A percentile compares a stretch with the other conserved stretches of the same genome.
Conservation (phyloP, 2,888 invertebrate genomes). For the Cactoblastis cactorum region DNA sequence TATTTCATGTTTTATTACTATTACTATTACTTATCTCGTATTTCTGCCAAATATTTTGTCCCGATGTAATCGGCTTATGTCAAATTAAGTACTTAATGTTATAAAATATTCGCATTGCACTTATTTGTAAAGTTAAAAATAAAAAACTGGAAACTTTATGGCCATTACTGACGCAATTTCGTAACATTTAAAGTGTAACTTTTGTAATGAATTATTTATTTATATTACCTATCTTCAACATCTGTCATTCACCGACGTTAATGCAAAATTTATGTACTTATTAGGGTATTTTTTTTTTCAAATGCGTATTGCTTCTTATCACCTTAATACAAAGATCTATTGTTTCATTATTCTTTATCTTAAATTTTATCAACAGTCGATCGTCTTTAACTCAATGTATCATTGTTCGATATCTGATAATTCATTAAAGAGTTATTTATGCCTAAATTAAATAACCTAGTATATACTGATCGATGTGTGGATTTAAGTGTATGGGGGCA, state of each 20-base stretch:
- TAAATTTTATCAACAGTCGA: background rate
- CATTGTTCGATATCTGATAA: too few species aligned
- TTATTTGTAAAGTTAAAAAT: too few species aligned
- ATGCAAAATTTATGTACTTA: background rate
- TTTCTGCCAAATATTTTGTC: too few species aligned
- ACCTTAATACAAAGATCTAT: background rate
- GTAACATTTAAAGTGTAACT: background rate
- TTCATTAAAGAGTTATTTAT: too few species aligned
- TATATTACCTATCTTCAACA: background rate
- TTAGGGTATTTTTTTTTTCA: background rate
- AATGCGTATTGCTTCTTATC: constrained; percentile 21
- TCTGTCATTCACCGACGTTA: background rate
- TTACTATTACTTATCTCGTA: too few species aligned
- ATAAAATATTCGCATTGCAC: too few species aligned
- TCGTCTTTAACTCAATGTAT: constrained; percentile 24
- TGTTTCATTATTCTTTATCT: background rate
- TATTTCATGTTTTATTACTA: too few species aligned
- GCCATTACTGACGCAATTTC: too few species aligned
- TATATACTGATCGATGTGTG: background rate
- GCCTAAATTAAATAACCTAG: too few species aligned
- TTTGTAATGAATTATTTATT: background rate
- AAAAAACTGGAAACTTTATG: too few species aligned
- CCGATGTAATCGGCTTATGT: too few species aligned
- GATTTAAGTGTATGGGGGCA: constrained; percentile 35
- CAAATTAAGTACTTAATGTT: too few species aligned